A percentile compares a stretch with the other conserved stretches of the same genome.
Evolutionary conservation across 2,113 vertebrate genomes (phyloP).

Genomic region (Grammomys surdaster): DNA sequence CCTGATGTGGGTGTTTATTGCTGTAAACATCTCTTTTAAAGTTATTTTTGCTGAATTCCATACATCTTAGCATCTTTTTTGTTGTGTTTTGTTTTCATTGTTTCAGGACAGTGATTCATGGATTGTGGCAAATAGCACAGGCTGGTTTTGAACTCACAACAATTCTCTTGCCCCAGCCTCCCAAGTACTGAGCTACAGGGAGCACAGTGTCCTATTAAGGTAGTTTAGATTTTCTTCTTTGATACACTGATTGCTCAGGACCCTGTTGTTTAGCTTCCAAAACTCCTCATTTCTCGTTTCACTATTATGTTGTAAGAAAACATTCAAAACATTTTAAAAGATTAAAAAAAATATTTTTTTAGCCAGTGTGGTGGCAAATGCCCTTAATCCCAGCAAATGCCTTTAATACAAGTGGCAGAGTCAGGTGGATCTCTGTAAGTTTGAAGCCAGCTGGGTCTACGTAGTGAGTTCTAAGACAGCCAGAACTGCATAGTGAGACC

Average conservation of each 20-base stretch:
- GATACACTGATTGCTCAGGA: too few species aligned
- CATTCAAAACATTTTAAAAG: not conserved
- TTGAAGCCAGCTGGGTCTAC: not conserved
- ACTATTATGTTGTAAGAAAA: not conserved
- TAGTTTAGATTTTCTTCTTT: not conserved
- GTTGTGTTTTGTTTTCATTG: not conserved
- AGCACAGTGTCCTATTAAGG: not conserved
- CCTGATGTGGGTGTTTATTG: not conserved
- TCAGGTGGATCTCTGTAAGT: not conserved
- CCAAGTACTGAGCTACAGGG: not conserved
- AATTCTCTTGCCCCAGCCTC: not conserved
- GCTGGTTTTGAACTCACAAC: not conserved
- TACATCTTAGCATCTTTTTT: not conserved
- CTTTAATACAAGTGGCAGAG: not conserved
- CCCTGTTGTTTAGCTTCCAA: not conserved
- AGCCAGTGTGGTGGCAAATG: not conserved
- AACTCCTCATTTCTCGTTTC: not conserved
- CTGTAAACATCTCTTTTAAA: not conserved
- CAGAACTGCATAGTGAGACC: not conserved
- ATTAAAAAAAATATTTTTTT: not conserved
- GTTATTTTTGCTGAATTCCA: not conserved
- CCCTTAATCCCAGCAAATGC: not conserved
- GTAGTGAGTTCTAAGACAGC: not conserved
- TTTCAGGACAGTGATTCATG: not conserved
- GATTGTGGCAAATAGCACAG: not conserved